Conservation (phyloP, 2,113 vertebrate species). For the Nanorana parkeri region DNA sequence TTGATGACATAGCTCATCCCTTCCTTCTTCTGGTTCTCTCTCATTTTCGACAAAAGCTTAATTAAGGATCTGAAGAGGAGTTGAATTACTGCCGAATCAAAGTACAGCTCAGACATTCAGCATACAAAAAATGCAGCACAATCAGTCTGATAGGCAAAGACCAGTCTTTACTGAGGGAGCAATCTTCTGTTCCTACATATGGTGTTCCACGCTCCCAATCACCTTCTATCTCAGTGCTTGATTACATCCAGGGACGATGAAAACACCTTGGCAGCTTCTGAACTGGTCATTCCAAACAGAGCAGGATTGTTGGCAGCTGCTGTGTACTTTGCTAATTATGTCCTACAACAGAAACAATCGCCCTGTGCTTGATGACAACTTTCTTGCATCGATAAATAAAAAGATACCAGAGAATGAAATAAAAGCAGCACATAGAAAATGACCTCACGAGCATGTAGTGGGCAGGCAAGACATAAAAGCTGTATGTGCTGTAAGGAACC, state of each 20-base stretch:
- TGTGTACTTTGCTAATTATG: too few species aligned
- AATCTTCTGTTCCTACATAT: neutral
- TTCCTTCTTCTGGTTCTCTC: slow-evolving; percentile 1
- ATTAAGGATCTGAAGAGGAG: slow-evolving; percentile 41
- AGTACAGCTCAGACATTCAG: slow-evolving; percentile 22
- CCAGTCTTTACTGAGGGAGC: neutral
- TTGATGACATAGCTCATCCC: neutral
- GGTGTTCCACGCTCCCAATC: neutral
- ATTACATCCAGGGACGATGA: neutral
- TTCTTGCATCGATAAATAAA: too few species aligned
- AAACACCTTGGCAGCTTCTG: neutral
- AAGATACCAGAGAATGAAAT: too few species aligned
- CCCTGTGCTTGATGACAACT: too few species aligned
- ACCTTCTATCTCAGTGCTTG: neutral
- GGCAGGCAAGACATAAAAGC: too few species aligned
- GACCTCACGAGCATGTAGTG: too few species aligned
- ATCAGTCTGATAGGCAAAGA: slow-evolving; percentile 7
- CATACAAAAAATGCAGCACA: slow-evolving; percentile 7
- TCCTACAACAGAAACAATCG: too few species aligned
- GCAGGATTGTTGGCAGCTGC: too few species aligned
- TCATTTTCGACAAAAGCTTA: slow-evolving; percentile 33
- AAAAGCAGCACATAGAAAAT: too few species aligned
- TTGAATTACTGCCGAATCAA: slow-evolving; percentile 32
- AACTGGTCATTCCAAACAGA: too few species aligned
- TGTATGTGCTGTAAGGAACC: too few species aligned